Evolutionary conservation across 2,113 vertebrate species (phyloP), one percentile per base, ranked within the genome.

Genomic region (Pomatostomus ruficeps): DNA sequence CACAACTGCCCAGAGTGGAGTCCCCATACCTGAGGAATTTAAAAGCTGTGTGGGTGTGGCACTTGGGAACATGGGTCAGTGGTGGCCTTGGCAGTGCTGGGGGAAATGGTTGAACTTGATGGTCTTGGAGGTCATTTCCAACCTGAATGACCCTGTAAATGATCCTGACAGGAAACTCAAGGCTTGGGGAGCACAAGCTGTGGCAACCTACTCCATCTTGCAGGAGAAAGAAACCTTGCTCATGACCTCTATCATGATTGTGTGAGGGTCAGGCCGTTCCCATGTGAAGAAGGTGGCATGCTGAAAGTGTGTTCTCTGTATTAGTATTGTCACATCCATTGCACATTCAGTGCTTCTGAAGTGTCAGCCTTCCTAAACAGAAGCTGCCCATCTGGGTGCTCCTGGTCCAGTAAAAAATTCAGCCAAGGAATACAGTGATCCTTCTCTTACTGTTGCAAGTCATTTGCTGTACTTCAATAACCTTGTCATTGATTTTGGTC

Each of bases 381-480:
- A 0, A 26, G 38, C 36, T 89, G 17, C 31, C 36, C 2, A 0
- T 46, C 29, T 0, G 0, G 17, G 45, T 67, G 7, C n/a, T 70
- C 43, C 33, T 7, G 3, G 18, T 68, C 23, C 26, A 57, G 7
- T 18, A 14, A 4, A 1, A 24, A 42, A 48, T 77, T 76, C 46
- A 70, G 51, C 22, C 62, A 71, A 54, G 38, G 48, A 54, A 31
- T 52, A 22, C 22, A 26, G 5, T 17, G 24, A 42, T 46, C 18
- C 24, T 49, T 55, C 38, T 57, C 40, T 62, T 58, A 45, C 29
- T 42, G 8, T 9, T 78, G 33, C n/a, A 71, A 63, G 3, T 40
- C 55, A 25, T 83, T 88, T 76, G 31, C 67, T 89, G 65, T 80
- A 21, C 42, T 89, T 54, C 26, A 23, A 8, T 58, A 63, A 58